Evolutionary conservation across 2,888 invertebrate species (phyloP).

Genomic region (Cryptocheilus praepositus): DNA sequence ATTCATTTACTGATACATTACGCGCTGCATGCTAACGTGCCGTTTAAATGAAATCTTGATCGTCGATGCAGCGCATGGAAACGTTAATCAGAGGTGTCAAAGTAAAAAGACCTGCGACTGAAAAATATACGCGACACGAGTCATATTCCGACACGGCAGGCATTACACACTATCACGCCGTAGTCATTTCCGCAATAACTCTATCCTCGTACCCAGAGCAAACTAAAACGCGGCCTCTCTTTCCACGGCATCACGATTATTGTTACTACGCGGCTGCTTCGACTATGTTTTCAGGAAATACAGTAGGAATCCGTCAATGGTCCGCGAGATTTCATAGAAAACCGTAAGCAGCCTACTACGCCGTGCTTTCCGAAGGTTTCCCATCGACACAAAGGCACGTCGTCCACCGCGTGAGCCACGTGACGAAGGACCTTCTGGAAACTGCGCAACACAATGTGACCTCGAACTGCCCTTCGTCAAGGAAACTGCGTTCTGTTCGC

Average conservation of each 20-base stretch:
- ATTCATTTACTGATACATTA: too few relatives aligned
- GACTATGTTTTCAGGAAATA: not conserved
- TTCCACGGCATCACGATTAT: not conserved
- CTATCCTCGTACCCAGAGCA: too few relatives aligned
- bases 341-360: not conserved
- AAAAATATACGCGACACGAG: too few relatives aligned
- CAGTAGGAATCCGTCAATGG: not conserved
- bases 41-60: too few relatives aligned
- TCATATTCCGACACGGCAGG: too few relatives aligned
- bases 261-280: not conserved
- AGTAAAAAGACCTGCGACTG: too few relatives aligned
- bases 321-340: not conserved
- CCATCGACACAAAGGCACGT: not conserved
- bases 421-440: not conserved
- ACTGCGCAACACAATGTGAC: constrained; percentile 15
- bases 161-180: too few relatives aligned
- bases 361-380: too few relatives aligned
- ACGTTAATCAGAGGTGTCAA: not conserved
- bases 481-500: constrained; percentile 5
- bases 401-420: not conserved
- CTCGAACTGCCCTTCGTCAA: constrained; percentile 17
- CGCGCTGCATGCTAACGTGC: too few relatives aligned
- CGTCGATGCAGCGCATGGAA: too few relatives aligned
- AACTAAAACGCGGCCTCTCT: not conserved
- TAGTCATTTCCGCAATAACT: too few relatives aligned